Percentiles rank a stretch among this genome's conserved stretches.
These are phyloP conservation scores for Cataglyphis livida DNA, from an alignment of 2,888 invertebrate genomes.

Conservation along the genomic window DNA sequence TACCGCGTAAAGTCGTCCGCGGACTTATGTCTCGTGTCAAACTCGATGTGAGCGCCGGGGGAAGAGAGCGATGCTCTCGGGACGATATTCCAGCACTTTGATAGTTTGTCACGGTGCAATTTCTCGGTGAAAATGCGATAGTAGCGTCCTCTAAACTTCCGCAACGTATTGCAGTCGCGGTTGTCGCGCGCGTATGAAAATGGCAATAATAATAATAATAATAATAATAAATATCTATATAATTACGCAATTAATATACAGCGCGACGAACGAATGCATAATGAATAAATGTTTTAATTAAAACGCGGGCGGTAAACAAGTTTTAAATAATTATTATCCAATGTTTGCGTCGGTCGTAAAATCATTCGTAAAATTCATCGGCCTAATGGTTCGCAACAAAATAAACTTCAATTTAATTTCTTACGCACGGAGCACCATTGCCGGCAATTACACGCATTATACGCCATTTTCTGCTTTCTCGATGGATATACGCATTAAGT, in stretches of 20 bases:
- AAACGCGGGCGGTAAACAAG: constrained; percentile 18
- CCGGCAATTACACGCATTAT: background rate
- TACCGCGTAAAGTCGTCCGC: constrained; percentile 52
- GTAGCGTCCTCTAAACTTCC: constrained; percentile 18
- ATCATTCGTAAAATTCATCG: constrained; percentile 1
- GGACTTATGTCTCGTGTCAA: constrained; percentile 59
- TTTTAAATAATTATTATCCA: constrained; percentile 42
- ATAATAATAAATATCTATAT: constrained; percentile 1
- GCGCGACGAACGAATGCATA: constrained; percentile 12
- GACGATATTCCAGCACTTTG: constrained; percentile 28
- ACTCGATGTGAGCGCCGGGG: constrained; percentile 45
- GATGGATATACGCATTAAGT: background rate
- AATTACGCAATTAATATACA: constrained; percentile 37
- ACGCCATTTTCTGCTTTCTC: background rate
- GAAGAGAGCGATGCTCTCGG: constrained; percentile 40
- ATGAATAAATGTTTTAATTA: constrained; percentile 43
- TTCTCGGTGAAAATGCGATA: constrained; percentile 50
- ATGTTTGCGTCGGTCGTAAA: background rate
- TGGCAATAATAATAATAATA: background rate
- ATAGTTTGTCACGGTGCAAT: constrained; percentile 39
- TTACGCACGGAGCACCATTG: background rate
- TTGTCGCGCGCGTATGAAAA: constrained; percentile 23
- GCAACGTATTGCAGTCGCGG: constrained; percentile 14
- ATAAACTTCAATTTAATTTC: constrained; percentile 33
- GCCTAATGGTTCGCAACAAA: constrained; percentile 9